Percentiles rank a stretch among this genome's conserved stretches.
Conservation (phyloP, 2,797 vertebrate species). For the Poecile montanus region DNA sequence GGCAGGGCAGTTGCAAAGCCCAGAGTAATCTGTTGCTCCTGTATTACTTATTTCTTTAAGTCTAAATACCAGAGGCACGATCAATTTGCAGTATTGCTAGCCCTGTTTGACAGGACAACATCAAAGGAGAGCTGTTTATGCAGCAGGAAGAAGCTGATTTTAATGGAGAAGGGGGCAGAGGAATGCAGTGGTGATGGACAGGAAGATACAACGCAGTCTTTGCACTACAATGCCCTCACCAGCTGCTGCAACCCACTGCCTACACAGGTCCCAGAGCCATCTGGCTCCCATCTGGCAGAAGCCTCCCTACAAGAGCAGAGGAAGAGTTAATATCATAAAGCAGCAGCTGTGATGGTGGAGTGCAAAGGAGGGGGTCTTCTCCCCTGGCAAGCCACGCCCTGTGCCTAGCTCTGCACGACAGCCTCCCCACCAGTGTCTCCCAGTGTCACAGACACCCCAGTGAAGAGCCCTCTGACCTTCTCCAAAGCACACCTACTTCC, state of each 20-base stretch:
- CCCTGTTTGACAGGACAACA: neutral
- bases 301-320: neutral
- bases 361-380: neutral
- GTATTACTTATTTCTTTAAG: neutral
- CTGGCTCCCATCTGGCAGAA: slow-evolving; percentile 26
- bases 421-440: neutral
- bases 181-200: neutral
- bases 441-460: neutral
- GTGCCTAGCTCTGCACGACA: neutral
- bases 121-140: neutral
- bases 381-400: neutral
- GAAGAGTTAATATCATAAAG: neutral
- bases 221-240: neutral
- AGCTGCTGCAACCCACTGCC: neutral
- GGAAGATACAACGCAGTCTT: neutral
- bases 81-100: neutral
- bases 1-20: neutral
- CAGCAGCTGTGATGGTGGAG: neutral
- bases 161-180: neutral
- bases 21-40: neutral
- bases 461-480: neutral
- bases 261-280: neutral
- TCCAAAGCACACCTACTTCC: neutral
- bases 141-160: neutral
- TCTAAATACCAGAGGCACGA: neutral